Evolutionary conservation across 2,113 vertebrate species (phyloP), one percentile per base, ranked within the genome.

Genomic region (Phodopus roborovskii): DNA sequence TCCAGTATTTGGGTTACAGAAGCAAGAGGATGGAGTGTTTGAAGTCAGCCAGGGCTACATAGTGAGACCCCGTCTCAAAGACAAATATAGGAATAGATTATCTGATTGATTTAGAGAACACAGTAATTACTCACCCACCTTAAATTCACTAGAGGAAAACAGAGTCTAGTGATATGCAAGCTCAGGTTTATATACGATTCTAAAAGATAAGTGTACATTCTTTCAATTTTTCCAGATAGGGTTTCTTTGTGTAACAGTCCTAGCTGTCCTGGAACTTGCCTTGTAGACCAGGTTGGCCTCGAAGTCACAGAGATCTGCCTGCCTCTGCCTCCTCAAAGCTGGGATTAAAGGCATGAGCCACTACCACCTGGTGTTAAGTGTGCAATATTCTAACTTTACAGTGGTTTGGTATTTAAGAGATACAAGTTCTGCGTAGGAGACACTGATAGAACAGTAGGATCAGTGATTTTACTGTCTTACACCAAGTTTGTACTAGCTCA

Each of bases 91-190:
- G 64, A 56, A 60, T 79, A 92, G 78, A 56, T 82, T 7, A 77
- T 88, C 92, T 89, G 58, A 94, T 94, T 77, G 88, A 92, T 62
- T 79, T 92, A 42, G 88, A 90, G 84, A 77, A 86, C 66, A 84
- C 33, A 94, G 36, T 42, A 91, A 39, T 73, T 96, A 68, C 45
- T 64, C 24, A 28, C 82, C 50, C 89, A 86, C 28, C 19, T 82
- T 88, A 92, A 58, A 9, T 85, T 91, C 42, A 50, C 33, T 88
- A 88, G 62, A 68, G 79, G 60, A 90, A 82, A 82, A 92, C 30
- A 90, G 24, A 91, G 5, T 45, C 39, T 92, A 82, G 58, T 86
- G 50, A 70, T 88, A 42, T 75, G 68, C 48, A 94, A 53, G 10
- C n/a, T 85, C 53, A 84, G 26, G 58, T 91, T 91, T 68, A 71